Evolutionary conservation across 2,797 vertebrate species (phyloP), one percentile per base, ranked within the genome.

Genomic region (Novumbra hubbsi): DNA sequence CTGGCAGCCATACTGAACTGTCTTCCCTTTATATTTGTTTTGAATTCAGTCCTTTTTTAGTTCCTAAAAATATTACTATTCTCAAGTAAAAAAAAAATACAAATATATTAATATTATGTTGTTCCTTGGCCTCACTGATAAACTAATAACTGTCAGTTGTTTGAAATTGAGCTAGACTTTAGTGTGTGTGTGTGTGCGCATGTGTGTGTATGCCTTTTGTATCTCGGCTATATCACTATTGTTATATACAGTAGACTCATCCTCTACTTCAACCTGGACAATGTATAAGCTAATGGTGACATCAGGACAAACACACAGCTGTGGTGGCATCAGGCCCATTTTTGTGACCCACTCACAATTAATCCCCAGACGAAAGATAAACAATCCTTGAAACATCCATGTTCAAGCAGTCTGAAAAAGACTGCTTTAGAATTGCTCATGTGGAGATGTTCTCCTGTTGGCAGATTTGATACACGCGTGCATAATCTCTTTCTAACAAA

Each of bases 1-100:
- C 48, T 68, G 19, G 27, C 71, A 68, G 32, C 52, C 60, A 7
- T 80, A 41, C 70, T 30, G 30, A 71, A 78, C 79, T 65, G 11
- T 1, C 76, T 45, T 41, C 14, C 38, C 74, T 34, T 57, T 19
- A 48, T 65, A 68, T 67, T 69, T 49, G 17, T 74, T 11, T 70
- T 60, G 24, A 24, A 50, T 69, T 50, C 15, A 49, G 24, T 50
- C 68, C 21, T 5, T 30, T 9, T 9, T 50, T 3, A n/a, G 49
- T 27, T 52, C 27, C 27, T 28, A 27, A 45, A 68, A 28, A 9
- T 7, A 24, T 27, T 69, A 28, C 68, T 17, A 28, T 27, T 69
- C 24, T 49, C 6, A 3, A 50, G 16, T 45, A 3, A 9, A 0
- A 38, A 38, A 38, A 4, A 38, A 38, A 38, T 9, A 30, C 34